Evolutionary conservation across 2,888 invertebrate genomes (phyloP).

Genomic region (Hetaerina titia): DNA sequence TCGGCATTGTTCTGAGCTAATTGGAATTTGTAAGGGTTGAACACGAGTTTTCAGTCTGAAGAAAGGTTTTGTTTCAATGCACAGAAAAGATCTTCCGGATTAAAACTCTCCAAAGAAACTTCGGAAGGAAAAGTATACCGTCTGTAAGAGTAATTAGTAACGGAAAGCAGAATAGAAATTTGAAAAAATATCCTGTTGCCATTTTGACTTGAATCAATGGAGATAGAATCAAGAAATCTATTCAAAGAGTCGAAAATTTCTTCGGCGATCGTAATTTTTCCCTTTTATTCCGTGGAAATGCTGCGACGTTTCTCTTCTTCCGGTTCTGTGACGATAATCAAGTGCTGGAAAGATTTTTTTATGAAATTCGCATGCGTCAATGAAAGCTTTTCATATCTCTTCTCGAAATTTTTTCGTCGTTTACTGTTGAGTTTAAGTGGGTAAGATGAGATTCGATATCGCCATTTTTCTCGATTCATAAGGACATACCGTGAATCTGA

Average conservation of each 20-base stretch:
- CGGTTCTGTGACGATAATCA: background rate
- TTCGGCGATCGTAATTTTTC: background rate
- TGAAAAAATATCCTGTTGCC: background rate
- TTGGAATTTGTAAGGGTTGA: too few relatives aligned
- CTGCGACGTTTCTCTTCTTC: slow-evolving; percentile 1
- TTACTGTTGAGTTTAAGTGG: background rate
- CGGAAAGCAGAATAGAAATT: background rate
- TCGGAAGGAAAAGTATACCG: background rate
- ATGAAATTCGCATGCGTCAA: background rate
- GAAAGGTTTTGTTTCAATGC: too few relatives aligned
- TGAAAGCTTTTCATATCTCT: background rate
- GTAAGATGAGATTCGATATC: slow-evolving; percentile 8
- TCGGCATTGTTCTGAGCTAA: too few relatives aligned
- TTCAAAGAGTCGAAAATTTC: background rate
- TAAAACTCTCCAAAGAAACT: too few relatives aligned
- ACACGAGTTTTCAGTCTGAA: too few relatives aligned
- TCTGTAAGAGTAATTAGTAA: background rate
- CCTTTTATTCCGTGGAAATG: background rate
- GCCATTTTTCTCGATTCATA: background rate
- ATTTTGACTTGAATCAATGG: background rate
- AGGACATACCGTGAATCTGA: background rate
- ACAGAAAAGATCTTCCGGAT: too few relatives aligned
- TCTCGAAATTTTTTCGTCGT: background rate
- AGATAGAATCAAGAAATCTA: background rate
- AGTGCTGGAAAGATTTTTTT: background rate